These are phyloP conservation scores for Caenorhabditis brenneri DNA, from an alignment of 1,140 invertebrate species.

Conservation along the genomic window DNA sequence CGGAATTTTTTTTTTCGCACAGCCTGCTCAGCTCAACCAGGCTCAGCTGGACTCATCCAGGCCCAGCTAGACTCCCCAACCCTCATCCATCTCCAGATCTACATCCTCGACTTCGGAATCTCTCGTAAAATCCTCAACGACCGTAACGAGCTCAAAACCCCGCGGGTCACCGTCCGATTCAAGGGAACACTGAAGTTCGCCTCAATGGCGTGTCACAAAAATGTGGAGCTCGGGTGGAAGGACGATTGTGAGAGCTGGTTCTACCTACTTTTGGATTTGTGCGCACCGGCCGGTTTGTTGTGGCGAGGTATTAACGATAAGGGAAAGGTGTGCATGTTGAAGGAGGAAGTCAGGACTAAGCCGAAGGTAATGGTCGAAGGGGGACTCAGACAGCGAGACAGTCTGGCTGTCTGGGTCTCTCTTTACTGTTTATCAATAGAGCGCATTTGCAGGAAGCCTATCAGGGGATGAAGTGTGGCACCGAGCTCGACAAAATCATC, in stretches of 20 bases:
- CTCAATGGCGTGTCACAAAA: constrained; percentile 53
- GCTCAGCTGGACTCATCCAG: no score
- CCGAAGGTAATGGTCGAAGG: no score
- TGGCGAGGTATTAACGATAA: constrained; percentile 49
- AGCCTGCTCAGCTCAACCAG: no score
- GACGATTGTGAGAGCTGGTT: constrained; percentile 64
- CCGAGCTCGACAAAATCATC: constrained; percentile 47
- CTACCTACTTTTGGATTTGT: constrained; percentile 60
- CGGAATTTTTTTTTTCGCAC: no score
- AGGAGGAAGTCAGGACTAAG: constrained; percentile 52
- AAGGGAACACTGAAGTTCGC: constrained; percentile 62
- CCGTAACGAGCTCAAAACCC: constrained; percentile 58
- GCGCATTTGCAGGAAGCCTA: no score
- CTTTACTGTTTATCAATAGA: no score
- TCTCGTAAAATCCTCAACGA: constrained; percentile 58
- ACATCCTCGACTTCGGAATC: constrained; percentile 62
- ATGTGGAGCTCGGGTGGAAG: constrained; percentile 57
- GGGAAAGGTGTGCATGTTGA: constrained; percentile 40
- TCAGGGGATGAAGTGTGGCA: constrained; percentile 29
- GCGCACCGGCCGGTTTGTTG: background rate
- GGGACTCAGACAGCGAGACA: no score
- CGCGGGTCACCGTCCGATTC: constrained; percentile 51
- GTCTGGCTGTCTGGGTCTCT: no score
- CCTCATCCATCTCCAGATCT: constrained; percentile 37
- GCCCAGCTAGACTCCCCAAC: no score